Base-by-base conservation (phyloP, 2,797 vertebrate species). In the Artibeus lituratus region DNA sequence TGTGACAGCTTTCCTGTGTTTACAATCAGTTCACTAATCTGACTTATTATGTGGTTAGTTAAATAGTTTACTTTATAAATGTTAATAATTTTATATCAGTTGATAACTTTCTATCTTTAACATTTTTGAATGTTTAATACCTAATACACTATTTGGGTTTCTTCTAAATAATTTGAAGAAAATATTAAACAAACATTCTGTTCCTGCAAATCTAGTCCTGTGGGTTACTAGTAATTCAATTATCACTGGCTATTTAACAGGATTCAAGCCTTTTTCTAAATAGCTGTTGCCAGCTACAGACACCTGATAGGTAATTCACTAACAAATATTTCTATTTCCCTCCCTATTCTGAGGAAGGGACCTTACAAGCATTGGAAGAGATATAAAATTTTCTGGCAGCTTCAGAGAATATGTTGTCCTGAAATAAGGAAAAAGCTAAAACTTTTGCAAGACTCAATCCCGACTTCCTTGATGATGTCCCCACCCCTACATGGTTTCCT, bases 41-140 rank as follows among this genome's bases (percentile, higher is more conserved):
- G 32, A 67, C 5, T 94, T 47, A 81, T 82, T 90, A 15, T 65
- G 14, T 70, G 22, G 22, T 67, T 94, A 39, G 24, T 81, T 76
- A 57, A 76, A n/a, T 9, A 73, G 10, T 86, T 6, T 90, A 55
- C 4, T 42, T 67, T 72, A 80, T 24, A 65, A 2, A 65, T 51
- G 22, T 47, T 92, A 14, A 69, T 88, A 90, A 86, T 91, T 95
- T 78, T 84, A 74, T 90, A 81, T 91, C 29, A 83, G 7, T 94
- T 15, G 42, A 37, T 82, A 53, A 21, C 26, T 81, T 96, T 76
- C 55, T 2, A 62, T 55, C 65, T 94, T 76, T 29, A 51, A 86
- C 44, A 62, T 67, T 32, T 72, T 94, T 47, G 39, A 88, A 90
- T 81, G n/a, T 74, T 87, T 92, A 92, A 92, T 29, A 94, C 0